Base-by-base conservation (phyloP, 2,113 vertebrate genomes). In the Engystomops pustulosus region DNA sequence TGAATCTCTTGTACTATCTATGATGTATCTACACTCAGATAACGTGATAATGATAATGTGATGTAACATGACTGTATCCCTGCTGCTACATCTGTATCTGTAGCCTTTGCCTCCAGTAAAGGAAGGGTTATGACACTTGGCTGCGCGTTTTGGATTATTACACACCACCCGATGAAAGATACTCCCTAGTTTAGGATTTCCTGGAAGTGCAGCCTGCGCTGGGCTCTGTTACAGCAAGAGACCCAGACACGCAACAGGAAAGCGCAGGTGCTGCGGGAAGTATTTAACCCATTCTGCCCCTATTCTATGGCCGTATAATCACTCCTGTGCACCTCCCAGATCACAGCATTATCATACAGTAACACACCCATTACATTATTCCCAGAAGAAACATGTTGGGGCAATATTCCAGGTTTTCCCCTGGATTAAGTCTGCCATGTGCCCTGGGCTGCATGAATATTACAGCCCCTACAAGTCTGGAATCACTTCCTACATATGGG, bases 101-200 rank as follows among this genome's bases (percentile, higher is more conserved):
- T 6, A 14, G 32, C 32, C 67, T 76, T 15, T 34, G 30, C 34
- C n/a, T 34, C 18, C 18, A 68, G 30, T 34, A 38, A 38, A 30
- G 10, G 18, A 81, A 41, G 20, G 34, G 41, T 68, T 70, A 27
- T 55, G 30, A 49, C 30, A 23, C n/a, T 11, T 81, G 23, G 65
- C 65, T 53, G 62, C 8, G 68, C 6, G 30, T 51, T 36, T 23
- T 53, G 20, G 12, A 12, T 62, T 74, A 83, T 83, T 74, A 60
- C 80, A 83, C 53, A 34, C 30, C 68, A 74, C 34, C 25, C 36
- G 80, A 62, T 75, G 81, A 75, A 62, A 83, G 81, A 62, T 75
- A 20, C 69, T 74, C 81, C 70, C 51, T 75, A 45, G 25, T 62
- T 30, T 75, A 62, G 81, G 69, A 75, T 83, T 83, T 83, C 70